Evolutionary conservation across 1,140 invertebrate genomes (phyloP).

Genomic region (Hyphantria cunea): DNA sequence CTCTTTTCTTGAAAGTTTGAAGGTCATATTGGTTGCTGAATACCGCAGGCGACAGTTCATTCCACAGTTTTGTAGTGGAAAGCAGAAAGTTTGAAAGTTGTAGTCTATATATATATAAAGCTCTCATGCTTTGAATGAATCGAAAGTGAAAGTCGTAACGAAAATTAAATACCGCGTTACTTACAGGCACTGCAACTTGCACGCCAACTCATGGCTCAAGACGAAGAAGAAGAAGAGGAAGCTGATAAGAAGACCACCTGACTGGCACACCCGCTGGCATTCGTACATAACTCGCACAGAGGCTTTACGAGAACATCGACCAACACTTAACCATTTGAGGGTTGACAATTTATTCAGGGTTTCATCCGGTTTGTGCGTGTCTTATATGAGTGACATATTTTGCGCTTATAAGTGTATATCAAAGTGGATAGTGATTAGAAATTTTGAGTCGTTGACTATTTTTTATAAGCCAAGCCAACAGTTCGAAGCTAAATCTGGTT

Average conservation of each 20-base stretch:
- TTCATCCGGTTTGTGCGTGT: slow-evolving; percentile 12
- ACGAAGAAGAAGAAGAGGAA: slow-evolving; percentile 92
- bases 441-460: not conserved
- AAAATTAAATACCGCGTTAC: not conserved
- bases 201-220: slow-evolving; percentile 93
- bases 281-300: slow-evolving; percentile 45
- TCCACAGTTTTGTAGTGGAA: too few species aligned
- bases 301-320: slow-evolving; percentile 42
- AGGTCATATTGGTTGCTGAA: too few species aligned
- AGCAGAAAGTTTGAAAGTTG: too few species aligned
- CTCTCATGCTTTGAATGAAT: too few species aligned
- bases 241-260: slow-evolving; percentile 49
- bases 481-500: too few species aligned
- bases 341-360: slow-evolving; percentile 18
- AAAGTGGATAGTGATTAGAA: not conserved
- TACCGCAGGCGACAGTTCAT: too few species aligned
- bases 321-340: slow-evolving; percentile 3
- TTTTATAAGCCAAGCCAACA: not conserved
- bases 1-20: too few species aligned
- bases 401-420: not conserved
- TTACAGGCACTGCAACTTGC: slow-evolving; percentile 91
- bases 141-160: too few species aligned
- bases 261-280: slow-evolving; percentile 41
- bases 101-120: too few species aligned
- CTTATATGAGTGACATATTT: slow-evolving; percentile 4